phyloP scores from a whole-genome alignment of 2,888 invertebrate genomes.

The Netelia melanura region DNA sequence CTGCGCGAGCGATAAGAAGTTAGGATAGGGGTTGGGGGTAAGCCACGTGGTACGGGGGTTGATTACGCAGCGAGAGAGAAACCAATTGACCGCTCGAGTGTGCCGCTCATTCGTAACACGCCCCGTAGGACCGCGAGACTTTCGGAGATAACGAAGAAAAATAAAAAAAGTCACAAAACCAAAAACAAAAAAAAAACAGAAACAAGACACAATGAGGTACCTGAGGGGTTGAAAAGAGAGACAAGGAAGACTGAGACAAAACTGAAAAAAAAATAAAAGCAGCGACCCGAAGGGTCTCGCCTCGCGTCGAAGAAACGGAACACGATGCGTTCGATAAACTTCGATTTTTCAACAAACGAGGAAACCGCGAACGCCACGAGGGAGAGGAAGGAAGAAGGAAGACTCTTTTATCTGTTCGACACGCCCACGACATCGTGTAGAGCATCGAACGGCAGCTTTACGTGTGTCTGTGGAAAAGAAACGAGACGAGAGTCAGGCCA shows the following conservation, averaged over 20 bases:
- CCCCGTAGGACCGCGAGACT: constrained; percentile 17
- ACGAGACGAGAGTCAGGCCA: background rate
- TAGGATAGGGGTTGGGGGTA: too few species aligned
- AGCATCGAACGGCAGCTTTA: constrained; percentile 70
- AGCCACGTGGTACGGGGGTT: background rate
- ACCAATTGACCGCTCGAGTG: background rate
- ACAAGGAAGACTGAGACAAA: background rate
- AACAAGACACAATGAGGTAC: too few species aligned
- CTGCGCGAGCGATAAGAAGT: background rate
- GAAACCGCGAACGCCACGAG: constrained; percentile 48
- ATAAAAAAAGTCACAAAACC: constrained; percentile 4
- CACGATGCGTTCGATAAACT: constrained; percentile 66
- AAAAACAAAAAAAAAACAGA: background rate
- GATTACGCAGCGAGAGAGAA: background rate
- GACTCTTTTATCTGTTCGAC: constrained; percentile 77
- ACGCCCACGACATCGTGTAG: constrained; percentile 81
- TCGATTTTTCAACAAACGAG: constrained; percentile 69
- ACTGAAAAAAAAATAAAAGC: constrained; percentile 14
- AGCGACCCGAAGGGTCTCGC: constrained; percentile 18
- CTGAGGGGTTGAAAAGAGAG: too few species aligned
- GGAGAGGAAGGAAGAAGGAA: constrained; percentile 71
- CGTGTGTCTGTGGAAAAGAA: constrained; percentile 6
- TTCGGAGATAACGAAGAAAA: background rate
- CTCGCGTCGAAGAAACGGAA: constrained; percentile 13
- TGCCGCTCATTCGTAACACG: constrained; percentile 19